Evolutionary conservation across 2,888 invertebrate genomes (phyloP), one percentile per base, ranked within the genome.

Genomic region (Dasysyrphus albostriatus): DNA sequence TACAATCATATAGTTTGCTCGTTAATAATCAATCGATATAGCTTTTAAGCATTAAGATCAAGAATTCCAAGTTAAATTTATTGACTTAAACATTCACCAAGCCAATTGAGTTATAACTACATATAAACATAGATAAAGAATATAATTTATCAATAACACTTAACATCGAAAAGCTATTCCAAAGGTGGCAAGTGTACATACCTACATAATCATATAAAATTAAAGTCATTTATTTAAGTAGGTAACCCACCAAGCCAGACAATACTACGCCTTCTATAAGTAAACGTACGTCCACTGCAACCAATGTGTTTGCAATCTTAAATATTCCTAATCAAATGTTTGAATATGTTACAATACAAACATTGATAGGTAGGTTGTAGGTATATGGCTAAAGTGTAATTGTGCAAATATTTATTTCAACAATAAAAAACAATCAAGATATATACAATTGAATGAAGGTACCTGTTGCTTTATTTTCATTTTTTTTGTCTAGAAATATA

Each of bases 391-490:
- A 24, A 24, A 47, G 63, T 42, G n/a, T 44, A 63, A 32, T 32
- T 63, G 63, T 63, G 44, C 49, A 67, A 49, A 49, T 67, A 37
- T 47, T 49, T 61, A 61, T 42, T 42, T 37, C 34, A 32, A 32
- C 10, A 16, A 6, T 5, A 32, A 47, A 16, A 49, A 16, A 63
- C 5, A 44, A 32, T 47, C 29, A 6, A 47, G 16, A 16, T 29
- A 63, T 49, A 16, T 67, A 19, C 19, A 49, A 29, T 39, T 47
- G 5, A 54, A 10, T 39, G n/a, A 9, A 54, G n/a, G 39, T 69
- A 69, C 69, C 69, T 69, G 69, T 69, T 69, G 69, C 51, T 54
- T 69, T 37, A 14, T 69, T 69, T 19, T n/a, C n/a, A n/a, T n/a
- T 37, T 19, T 24, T 39, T 9, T 37, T 54, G 29, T 63, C 14